Evolutionary conservation across 2,888 invertebrate genomes (phyloP).

Genomic region (Acanthosepion lycidas): DNA sequence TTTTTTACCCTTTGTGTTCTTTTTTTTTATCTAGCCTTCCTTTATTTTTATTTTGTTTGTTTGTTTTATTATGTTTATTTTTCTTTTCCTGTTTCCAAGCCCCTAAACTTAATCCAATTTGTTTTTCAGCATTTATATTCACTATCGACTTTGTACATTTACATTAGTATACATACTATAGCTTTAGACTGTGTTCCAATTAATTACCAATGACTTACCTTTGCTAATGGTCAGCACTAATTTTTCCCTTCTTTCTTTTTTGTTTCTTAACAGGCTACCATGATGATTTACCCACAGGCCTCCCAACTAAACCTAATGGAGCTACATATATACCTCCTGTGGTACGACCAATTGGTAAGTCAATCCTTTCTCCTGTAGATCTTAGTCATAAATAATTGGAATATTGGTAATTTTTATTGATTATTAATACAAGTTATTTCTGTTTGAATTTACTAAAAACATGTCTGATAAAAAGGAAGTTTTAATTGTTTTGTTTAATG

Average conservation of each 20-base stretch:
- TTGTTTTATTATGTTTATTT: not conserved
- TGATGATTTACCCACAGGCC: slow-evolving; percentile 77
- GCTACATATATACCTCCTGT: slow-evolving; percentile 83
- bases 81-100: not conserved
- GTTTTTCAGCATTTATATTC: not conserved
- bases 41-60: not conserved
- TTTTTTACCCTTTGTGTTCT: not conserved
- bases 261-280: slow-evolving; percentile 61
- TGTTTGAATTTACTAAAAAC: too few species aligned
- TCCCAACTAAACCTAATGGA: slow-evolving; percentile 85
- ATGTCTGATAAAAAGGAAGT: too few species aligned
- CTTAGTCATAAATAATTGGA: not conserved
- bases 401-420: slow-evolving; percentile 23
- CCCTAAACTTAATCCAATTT: not conserved
- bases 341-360: slow-evolving; percentile 83
- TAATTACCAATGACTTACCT: not conserved
- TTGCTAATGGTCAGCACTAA: not conserved
- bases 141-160: slow-evolving; percentile 8
- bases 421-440: slow-evolving; percentile 13
- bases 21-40: not conserved
- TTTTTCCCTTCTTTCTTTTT: not conserved
- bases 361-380: not conserved
- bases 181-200: not conserved
- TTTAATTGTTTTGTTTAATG: too few species aligned
- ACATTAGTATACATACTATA: not conserved